phyloP scores from a whole-genome alignment of 2,797 vertebrate species.

The Mus caroli region DNA sequence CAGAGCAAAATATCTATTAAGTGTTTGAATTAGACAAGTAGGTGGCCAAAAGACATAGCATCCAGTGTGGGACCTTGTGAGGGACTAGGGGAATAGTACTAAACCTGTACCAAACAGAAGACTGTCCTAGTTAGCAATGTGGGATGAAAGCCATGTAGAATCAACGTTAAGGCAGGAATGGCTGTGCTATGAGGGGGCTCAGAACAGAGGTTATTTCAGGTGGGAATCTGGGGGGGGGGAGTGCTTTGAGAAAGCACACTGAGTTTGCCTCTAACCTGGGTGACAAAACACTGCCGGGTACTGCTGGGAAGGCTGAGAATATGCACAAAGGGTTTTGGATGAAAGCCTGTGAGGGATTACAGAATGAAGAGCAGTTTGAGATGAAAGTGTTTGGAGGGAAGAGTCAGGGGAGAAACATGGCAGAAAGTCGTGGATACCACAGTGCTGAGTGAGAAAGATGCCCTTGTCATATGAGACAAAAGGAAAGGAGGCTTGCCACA shows the following conservation, averaged over 20 bases:
- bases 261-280: not conserved
- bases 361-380: not conserved
- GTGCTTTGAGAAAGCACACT: not conserved
- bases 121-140: not conserved
- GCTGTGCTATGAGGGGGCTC: not conserved
- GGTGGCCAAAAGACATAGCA: conserved; percentile 21
- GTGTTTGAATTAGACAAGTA: conserved; percentile 26
- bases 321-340: not conserved
- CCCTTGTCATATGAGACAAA: not conserved
- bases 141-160: not conserved
- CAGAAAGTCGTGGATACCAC: not conserved
- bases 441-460: not conserved
- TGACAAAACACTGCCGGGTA: not conserved
- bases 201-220: not conserved
- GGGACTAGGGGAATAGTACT: not conserved
- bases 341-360: not conserved
- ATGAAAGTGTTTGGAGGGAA: not conserved
- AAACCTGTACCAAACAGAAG: not conserved
- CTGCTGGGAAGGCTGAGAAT: not conserved
- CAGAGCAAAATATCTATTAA: not conserved
- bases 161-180: not conserved
- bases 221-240: not conserved
- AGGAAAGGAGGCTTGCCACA: not conserved
- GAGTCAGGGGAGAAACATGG: not conserved
- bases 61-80: conserved; percentile 30